phyloP scores from a whole-genome alignment of 2,797 vertebrate genomes.

The Cirrhinus mrigala region DNA sequence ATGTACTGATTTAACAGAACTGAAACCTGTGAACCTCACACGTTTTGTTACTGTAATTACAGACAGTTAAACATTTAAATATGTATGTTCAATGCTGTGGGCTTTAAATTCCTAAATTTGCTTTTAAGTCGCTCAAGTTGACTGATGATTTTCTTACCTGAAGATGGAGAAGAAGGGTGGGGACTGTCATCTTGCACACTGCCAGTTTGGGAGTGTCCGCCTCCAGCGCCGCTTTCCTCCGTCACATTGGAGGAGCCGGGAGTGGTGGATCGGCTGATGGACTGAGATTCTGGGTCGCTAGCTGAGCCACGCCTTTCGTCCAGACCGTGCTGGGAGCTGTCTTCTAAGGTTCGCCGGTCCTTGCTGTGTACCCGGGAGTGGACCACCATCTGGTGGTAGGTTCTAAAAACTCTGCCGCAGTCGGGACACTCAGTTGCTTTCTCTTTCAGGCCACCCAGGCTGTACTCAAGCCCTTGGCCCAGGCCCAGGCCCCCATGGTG shows the following conservation, averaged over 20 bases:
- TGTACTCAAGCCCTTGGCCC: slow-evolving; percentile 89
- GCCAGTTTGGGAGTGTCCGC: slow-evolving; percentile 94
- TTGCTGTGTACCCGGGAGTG: slow-evolving; percentile 96
- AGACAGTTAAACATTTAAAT: not conserved
- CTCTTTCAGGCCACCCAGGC: slow-evolving; percentile 89
- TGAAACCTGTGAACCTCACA: not conserved
- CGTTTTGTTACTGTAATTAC: not conserved
- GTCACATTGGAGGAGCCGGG: slow-evolving; percentile 97
- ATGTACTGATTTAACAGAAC: slow-evolving; percentile 3
- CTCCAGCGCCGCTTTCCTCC: slow-evolving; percentile 94
- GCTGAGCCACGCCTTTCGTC: slow-evolving; percentile 96
- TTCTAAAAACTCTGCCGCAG: slow-evolving; percentile 96
- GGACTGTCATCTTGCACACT: slow-evolving; percentile 98
- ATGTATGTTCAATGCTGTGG: not conserved
- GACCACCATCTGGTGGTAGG: slow-evolving; percentile 98
- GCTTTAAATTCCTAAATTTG: not conserved
- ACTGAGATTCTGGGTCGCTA: slow-evolving; percentile 97
- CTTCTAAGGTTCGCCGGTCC: slow-evolving; percentile 88
- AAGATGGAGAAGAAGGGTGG: slow-evolving; percentile 96
- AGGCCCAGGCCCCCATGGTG: slow-evolving; percentile 81
- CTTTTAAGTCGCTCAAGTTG: not conserved
- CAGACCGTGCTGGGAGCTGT: slow-evolving; percentile 83
- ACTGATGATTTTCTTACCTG: slow-evolving; percentile 82
- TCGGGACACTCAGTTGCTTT: slow-evolving; percentile 97
- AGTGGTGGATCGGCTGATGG: slow-evolving; percentile 97